Conservation (phyloP, 2,797 vertebrate genomes). For the Liparis tanakae region DNA sequence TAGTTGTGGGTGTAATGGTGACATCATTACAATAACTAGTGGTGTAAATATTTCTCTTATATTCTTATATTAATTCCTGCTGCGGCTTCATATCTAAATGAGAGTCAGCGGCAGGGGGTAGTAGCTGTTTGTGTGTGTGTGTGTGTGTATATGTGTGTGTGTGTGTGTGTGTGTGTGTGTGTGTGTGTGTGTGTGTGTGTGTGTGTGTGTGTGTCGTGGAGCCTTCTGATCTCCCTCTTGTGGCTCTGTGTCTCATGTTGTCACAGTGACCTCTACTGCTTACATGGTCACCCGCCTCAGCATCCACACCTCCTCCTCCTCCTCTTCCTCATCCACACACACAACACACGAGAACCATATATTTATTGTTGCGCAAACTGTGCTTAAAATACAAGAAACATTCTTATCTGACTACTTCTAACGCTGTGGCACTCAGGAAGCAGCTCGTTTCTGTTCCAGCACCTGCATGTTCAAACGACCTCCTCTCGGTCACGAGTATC, state of each 20-base stretch:
- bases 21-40: slow-evolving; percentile 10
- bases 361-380: background rate
- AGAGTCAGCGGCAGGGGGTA: slow-evolving; percentile 31
- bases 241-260: slow-evolving; percentile 60
- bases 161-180: slow-evolving; percentile 23
- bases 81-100: slow-evolving; percentile 35
- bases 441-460: background rate
- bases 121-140: slow-evolving; percentile 23
- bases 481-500: slow-evolving; percentile 21
- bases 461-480: background rate
- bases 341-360: background rate
- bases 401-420: background rate
- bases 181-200: slow-evolving; percentile 19
- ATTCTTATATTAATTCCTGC: slow-evolving; percentile 53
- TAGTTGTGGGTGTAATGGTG: background rate
- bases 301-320: slow-evolving; percentile 3
- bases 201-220: slow-evolving; percentile 6
- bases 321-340: background rate
- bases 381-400: background rate
- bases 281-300: slow-evolving; percentile 29
- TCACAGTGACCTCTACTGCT: slow-evolving; percentile 80
- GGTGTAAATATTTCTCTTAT: slow-evolving; percentile 50
- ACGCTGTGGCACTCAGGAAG: background rate
- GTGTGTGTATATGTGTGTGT: slow-evolving; percentile 21
- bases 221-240: slow-evolving; percentile 29